These are phyloP conservation scores for Oreochromis niloticus DNA, from an alignment of 2,113 vertebrate genomes.

Conservation along the genomic window DNA sequence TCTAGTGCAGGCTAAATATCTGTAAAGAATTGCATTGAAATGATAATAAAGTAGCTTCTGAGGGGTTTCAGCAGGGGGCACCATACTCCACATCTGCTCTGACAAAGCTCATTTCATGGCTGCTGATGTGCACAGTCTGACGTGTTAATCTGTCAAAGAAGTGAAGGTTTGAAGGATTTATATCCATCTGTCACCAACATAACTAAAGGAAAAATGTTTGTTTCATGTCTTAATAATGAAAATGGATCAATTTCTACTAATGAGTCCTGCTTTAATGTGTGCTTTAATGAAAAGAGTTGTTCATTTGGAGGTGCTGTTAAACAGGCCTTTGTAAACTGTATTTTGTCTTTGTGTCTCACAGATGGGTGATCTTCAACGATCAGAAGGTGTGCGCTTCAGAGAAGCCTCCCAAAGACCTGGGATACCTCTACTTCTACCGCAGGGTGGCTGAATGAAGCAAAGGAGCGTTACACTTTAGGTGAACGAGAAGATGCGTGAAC, in stretches of 20 bases:
- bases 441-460: conserved; percentile 72
- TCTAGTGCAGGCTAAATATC: background rate
- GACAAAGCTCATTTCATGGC: background rate
- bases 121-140: background rate
- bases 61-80: conserved; percentile 32
- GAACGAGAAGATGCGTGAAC: conserved; percentile 8
- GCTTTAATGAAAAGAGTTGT: background rate
- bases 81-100: background rate
- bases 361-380: conserved; percentile 99
- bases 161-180: background rate
- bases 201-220: background rate
- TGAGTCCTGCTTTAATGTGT: background rate
- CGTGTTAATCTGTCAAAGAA: background rate
- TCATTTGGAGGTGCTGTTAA: background rate
- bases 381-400: conserved; percentile 99
- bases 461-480: background rate
- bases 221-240: background rate
- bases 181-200: background rate
- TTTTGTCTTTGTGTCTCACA: conserved; percentile 34
- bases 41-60: background rate
- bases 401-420: conserved; percentile 97
- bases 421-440: conserved; percentile 98
- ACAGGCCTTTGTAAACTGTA: background rate
- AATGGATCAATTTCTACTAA: background rate
- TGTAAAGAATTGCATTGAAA: background rate